These are phyloP conservation scores for Caenorhabditis wallacei DNA, from an alignment of 2,888 invertebrate species.

Conservation along the genomic window DNA sequence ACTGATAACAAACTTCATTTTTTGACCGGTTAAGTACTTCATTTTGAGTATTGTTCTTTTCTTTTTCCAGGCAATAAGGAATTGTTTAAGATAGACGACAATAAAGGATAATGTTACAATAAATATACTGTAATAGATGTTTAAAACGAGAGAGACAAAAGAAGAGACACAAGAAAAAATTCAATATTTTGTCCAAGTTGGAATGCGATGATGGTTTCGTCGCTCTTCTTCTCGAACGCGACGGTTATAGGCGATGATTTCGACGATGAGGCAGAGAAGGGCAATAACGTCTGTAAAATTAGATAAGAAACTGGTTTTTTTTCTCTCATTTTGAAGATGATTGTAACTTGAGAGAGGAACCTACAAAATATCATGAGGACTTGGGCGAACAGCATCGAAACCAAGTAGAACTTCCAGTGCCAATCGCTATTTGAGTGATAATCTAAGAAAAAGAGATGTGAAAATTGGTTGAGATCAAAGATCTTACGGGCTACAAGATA, in stretches of 20 bases:
- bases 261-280: constrained; percentile 34
- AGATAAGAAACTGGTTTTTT: constrained; percentile 1
- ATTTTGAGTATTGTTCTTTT: neutral
- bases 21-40: neutral
- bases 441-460: constrained; percentile 3
- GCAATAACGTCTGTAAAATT: constrained; percentile 28
- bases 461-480: neutral
- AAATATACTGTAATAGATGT: neutral
- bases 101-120: neutral
- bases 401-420: constrained; percentile 39
- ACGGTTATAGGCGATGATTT: constrained; percentile 50
- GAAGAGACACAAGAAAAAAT: constrained; percentile 1
- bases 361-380: constrained; percentile 46
- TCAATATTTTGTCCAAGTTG: constrained; percentile 36
- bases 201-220: constrained; percentile 5
- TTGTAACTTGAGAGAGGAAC: neutral
- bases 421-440: constrained; percentile 1
- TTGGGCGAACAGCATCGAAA: constrained; percentile 47
- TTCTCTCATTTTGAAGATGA: too few species aligned
- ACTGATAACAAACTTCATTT: neutral
- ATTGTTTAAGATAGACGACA: neutral
- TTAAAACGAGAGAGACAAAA: neutral
- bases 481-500: constrained; percentile 27
- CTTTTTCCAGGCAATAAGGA: neutral
- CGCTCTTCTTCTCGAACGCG: constrained; percentile 32